These are phyloP conservation scores for Esox lucius DNA, from an alignment of 2,797 vertebrate genomes.

Conservation along the genomic window DNA sequence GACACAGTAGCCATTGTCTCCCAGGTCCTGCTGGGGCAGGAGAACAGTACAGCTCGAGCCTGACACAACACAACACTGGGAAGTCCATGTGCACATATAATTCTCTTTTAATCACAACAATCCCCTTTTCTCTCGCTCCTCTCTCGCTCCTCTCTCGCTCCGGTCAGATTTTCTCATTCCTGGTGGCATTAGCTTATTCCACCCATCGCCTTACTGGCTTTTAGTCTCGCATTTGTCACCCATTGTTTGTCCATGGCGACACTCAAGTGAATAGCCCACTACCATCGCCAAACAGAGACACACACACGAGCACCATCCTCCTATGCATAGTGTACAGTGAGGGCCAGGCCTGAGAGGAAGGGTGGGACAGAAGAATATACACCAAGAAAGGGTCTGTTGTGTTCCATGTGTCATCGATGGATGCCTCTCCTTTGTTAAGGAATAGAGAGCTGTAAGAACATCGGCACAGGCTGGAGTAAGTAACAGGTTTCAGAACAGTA, in stretches of 20 bases:
- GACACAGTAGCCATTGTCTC: constrained; percentile 75
- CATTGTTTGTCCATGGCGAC: constrained; percentile 16
- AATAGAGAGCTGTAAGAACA: constrained; percentile 28
- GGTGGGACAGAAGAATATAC: constrained; percentile 40
- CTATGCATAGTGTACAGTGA: constrained; percentile 48
- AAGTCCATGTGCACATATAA: constrained; percentile 80
- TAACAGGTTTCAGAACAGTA: constrained; percentile 12
- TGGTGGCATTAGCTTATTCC: constrained; percentile 36
- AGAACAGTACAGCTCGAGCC: constrained; percentile 76
- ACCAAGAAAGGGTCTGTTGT: constrained; percentile 68
- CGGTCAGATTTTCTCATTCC: constrained; percentile 24
- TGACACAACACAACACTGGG: constrained; percentile 79
- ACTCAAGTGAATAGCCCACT: constrained; percentile 5
- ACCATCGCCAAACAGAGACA: background rate
- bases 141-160: constrained; percentile 41
- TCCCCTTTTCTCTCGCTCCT: constrained; percentile 63
- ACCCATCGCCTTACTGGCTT: background rate
- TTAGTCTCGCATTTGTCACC: constrained; percentile 4
- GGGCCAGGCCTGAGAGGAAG: constrained; percentile 16
- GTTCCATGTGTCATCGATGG: constrained; percentile 38
- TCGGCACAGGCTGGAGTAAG: constrained; percentile 15
- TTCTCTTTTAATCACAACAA: constrained; percentile 79
- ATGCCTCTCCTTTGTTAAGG: constrained; percentile 32
- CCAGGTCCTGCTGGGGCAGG: constrained; percentile 64
- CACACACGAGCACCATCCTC: background rate